These are phyloP conservation scores for Salpingus planirostris DNA, from an alignment of 2,888 invertebrate species.

Conservation along the genomic window DNA sequence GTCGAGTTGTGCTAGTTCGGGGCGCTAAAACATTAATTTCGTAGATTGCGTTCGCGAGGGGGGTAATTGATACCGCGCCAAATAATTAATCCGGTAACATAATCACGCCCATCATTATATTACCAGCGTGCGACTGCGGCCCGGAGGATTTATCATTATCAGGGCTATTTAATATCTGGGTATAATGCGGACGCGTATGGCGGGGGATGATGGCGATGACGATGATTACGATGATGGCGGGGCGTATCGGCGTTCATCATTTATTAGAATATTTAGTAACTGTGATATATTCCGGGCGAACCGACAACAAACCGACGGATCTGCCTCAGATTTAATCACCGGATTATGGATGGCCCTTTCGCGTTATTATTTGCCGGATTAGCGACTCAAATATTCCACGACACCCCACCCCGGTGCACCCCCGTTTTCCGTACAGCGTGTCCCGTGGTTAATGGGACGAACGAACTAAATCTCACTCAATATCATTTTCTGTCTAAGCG, in stretches of 20 bases:
- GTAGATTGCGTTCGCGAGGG: slow-evolving; percentile 20
- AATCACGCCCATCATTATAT: slow-evolving; percentile 22
- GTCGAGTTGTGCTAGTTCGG: slow-evolving; percentile 19
- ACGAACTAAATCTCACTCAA: no score
- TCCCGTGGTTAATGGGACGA: no score
- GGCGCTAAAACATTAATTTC: slow-evolving; percentile 25
- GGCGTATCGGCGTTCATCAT: slow-evolving; percentile 19
- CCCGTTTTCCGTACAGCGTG: no score
- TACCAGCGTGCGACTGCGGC: slow-evolving; percentile 18
- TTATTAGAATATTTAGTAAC: slow-evolving; percentile 24
- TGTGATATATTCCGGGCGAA: slow-evolving; percentile 18
- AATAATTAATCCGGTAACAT: slow-evolving; percentile 24
- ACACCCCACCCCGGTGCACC: no score
- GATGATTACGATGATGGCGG: no score
- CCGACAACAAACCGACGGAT: slow-evolving; percentile 19
- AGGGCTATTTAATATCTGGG: slow-evolving; percentile 17
- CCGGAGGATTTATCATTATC: slow-evolving; percentile 23
- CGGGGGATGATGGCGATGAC: no score
- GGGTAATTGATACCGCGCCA: slow-evolving; percentile 21
- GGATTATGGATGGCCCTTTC: slow-evolving; percentile 23
- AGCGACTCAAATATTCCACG: no score
- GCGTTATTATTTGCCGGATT: slow-evolving; percentile 19
- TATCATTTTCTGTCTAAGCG: no score
- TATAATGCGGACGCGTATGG: no score
- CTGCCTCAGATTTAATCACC: slow-evolving; percentile 22